Evolutionary conservation across 2,797 vertebrate species (phyloP).

Genomic region (Leucoraja ocellata): DNA sequence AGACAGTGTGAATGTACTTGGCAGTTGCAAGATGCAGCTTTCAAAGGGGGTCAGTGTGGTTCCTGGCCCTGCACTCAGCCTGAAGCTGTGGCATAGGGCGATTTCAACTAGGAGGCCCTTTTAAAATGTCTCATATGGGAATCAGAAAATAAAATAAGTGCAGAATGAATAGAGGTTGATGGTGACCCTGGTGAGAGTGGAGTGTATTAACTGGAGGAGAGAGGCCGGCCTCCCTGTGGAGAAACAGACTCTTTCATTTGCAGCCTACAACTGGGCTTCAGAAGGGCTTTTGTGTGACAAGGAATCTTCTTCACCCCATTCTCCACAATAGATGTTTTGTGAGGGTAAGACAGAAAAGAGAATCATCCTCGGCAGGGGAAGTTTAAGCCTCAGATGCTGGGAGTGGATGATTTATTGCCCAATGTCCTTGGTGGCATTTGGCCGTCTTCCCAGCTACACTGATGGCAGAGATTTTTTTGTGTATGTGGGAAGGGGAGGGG

Average conservation of each 20-base stretch:
- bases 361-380: constrained; percentile 71
- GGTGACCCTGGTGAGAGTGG: constrained; percentile 84
- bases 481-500: constrained; percentile 50
- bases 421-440: constrained; percentile 84
- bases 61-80: constrained; percentile 7
- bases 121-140: constrained; percentile 32
- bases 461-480: constrained; percentile 39
- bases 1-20: background rate
- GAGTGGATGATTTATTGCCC: constrained; percentile 86
- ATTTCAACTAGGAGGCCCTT: constrained; percentile 29
- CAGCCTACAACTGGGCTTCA: constrained; percentile 80
- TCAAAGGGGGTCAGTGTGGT: constrained; percentile 13
- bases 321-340: constrained; percentile 88
- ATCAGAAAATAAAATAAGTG: constrained; percentile 69
- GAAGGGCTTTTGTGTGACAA: constrained; percentile 78
- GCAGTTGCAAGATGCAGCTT: background rate
- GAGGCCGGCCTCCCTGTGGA: constrained; percentile 68
- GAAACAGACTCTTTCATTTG: constrained; percentile 76
- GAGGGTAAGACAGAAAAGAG: constrained; percentile 72
- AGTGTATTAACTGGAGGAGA: constrained; percentile 63
- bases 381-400: constrained; percentile 82
- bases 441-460: constrained; percentile 78
- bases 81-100: constrained; percentile 23
- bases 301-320: constrained; percentile 84
- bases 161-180: constrained; percentile 72